phyloP scores from a whole-genome alignment of 2,113 vertebrate species.

The Tichodroma muraria region DNA sequence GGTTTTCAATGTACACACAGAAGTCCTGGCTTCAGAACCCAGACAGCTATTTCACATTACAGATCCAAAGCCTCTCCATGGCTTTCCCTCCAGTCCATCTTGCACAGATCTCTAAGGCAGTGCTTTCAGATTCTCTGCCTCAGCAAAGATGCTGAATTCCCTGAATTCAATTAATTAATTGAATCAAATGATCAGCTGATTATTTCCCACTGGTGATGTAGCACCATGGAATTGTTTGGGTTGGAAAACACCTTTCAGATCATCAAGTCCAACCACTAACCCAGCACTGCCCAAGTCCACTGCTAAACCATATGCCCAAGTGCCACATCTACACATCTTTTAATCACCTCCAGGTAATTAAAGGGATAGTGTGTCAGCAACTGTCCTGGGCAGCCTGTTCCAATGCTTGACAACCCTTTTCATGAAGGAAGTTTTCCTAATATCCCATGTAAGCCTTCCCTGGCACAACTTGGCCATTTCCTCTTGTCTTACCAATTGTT shows the following conservation, averaged over 20 bases:
- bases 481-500: neutral
- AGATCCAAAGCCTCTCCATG: neutral
- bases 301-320: neutral
- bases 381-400: neutral
- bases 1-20: neutral
- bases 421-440: neutral
- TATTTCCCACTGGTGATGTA: neutral
- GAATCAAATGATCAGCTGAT: too few relatives aligned
- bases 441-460: neutral
- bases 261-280: neutral
- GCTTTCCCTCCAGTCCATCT: neutral
- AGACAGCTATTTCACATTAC: neutral
- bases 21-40: neutral
- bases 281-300: neutral
- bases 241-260: neutral
- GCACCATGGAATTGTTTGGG: neutral
- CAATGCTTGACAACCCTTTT: neutral
- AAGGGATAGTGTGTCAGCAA: neutral
- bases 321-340: neutral
- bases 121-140: neutral
- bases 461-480: neutral
- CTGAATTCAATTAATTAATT: too few relatives aligned
- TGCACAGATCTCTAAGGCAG: neutral
- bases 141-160: too few relatives aligned
- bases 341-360: neutral